Evolutionary conservation across 2,888 invertebrate genomes (phyloP), one percentile per base, ranked within the genome.

Genomic region (Lasius platythorax): DNA sequence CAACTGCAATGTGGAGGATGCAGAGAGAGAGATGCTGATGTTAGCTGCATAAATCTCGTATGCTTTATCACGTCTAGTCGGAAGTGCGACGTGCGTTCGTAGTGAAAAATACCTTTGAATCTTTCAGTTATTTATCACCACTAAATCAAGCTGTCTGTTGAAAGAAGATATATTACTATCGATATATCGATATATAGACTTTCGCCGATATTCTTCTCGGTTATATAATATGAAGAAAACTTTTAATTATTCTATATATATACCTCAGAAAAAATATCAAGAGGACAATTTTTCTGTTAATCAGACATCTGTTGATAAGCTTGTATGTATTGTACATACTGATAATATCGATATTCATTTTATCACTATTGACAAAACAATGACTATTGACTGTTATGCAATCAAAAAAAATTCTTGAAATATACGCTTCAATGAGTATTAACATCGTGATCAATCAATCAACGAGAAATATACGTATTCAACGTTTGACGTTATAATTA

Each of bases 41-140:
- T 28, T 28, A 30, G 58, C 64, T 43, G 9, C 11, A 70, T 61
- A 79, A 79, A 79, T 79, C 72, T 58, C 58, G 15, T 30, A 18
- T 5, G 46, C 23, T 46, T 79, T 70, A 70, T 79, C 72, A 23
- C 33, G 46, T 43, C 11, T 23, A 58, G 72, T 58, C 46, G 61
- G 72, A 79, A 79, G 33, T 53, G 50, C 33, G 46, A 33, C 9
- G 78, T 15, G 30, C 33, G 56, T 46, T 72, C n/a, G 78, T 33
- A 12, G 61, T 61, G 15, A 12, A 53, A 53, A 53, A 79, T 70
- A 79, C 23, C 8, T 61, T 12, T 15, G 53, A 40, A 76, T 8
- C 23, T 76, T 67, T 67, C 46, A 46, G 6, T 23, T 43, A 74
- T 53, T 67, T 56, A 28, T 28, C 9, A 28, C 18, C 3, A 37